Conservation (phyloP, 1,140 invertebrate genomes). For the Bombus impatiens region DNA sequence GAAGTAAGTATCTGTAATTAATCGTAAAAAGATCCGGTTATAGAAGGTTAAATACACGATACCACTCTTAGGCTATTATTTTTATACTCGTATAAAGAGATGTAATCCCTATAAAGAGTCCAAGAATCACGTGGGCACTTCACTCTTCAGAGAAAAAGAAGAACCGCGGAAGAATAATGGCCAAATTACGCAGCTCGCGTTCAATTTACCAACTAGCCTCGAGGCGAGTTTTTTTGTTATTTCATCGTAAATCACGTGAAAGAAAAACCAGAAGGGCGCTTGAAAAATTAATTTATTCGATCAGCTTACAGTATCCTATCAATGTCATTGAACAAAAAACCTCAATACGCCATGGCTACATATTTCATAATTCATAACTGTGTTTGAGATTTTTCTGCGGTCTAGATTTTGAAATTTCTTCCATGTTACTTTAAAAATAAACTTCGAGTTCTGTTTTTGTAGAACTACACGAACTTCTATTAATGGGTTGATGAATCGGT, state of each 20-base stretch:
- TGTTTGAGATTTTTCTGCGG: not conserved
- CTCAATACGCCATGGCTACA: not conserved
- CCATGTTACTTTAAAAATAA: not conserved
- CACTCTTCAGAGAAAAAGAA: not conserved
- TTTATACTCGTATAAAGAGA: not conserved
- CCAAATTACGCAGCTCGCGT: not conserved
- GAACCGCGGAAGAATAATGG: conserved; percentile 2
- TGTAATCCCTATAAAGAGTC: not conserved
- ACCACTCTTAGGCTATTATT: not conserved
- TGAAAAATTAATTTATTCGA: not conserved
- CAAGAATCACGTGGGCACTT: conserved; percentile 5
- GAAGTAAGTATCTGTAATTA: not conserved
- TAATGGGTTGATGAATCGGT: not conserved
- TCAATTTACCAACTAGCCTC: not conserved
- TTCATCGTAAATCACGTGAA: not conserved
- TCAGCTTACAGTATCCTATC: not conserved
- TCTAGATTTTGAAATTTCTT: not conserved
- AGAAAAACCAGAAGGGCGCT: not conserved
- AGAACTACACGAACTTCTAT: not conserved
- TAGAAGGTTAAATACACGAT: not conserved
- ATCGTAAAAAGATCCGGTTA: not conserved
- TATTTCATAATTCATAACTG: not conserved
- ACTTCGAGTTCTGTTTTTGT: not conserved
- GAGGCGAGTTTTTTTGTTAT: conserved; percentile 17
- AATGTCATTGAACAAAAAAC: not conserved